phyloP scores from a whole-genome alignment of 1,140 invertebrate genomes.

The Drosophila lacertosa region DNA sequence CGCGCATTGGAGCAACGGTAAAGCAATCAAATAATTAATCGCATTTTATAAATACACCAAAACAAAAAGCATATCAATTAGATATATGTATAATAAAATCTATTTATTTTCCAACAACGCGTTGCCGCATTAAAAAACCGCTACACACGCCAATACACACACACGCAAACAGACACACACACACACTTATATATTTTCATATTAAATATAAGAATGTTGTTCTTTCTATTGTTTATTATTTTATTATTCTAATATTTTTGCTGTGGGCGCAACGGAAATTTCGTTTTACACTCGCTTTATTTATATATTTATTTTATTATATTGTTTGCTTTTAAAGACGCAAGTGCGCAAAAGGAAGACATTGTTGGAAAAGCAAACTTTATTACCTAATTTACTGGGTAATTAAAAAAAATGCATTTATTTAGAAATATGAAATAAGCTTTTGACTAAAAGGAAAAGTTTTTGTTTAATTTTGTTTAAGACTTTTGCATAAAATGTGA shows the following conservation, averaged over 20 bases:
- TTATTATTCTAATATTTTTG: constrained; percentile 34
- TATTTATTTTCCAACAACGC: not conserved
- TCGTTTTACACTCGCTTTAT: constrained; percentile 57
- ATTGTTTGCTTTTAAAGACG: constrained; percentile 55
- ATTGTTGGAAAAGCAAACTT: constrained; percentile 12
- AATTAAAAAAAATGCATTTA: not conserved
- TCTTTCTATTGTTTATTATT: constrained; percentile 17
- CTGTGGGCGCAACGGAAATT: constrained; percentile 65
- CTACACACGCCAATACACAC: constrained; percentile 13
- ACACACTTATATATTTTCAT: constrained; percentile 4
- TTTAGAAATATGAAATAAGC: no score
- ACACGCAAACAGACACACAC: not conserved
- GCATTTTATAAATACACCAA: constrained; percentile 67
- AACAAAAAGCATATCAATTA: constrained; percentile 42
- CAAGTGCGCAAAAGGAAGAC: constrained; percentile 53
- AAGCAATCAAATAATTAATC: constrained; percentile 56
- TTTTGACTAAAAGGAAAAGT: no score
- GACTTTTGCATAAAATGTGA: no score
- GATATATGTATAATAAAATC: constrained; percentile 32
- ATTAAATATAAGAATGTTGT: not conserved
- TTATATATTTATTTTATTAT: constrained; percentile 68
- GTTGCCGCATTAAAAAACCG: constrained; percentile 20
- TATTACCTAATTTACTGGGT: not conserved
- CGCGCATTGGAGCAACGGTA: constrained; percentile 17
- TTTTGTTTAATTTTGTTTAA: no score